phyloP scores from a whole-genome alignment of 2,888 invertebrate genomes.

The Odiellus spinosus region DNA sequence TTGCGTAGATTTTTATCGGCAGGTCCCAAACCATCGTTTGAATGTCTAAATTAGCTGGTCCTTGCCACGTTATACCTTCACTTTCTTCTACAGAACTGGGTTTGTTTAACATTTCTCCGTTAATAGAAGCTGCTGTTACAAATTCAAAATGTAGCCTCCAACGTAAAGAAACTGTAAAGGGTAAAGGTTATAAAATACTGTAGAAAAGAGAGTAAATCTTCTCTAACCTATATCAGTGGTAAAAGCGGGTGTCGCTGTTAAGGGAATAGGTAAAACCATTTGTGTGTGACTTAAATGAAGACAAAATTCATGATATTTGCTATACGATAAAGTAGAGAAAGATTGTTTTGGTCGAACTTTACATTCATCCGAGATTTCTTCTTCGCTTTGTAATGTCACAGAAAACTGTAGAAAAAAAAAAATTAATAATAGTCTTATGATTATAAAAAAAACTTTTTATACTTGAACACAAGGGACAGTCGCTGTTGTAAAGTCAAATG shows the following conservation, averaged over 20 bases:
- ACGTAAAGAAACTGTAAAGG: conserved; percentile 55
- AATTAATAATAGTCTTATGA: neutral
- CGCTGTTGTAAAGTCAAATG: conserved; percentile 80
- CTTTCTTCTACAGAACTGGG: conserved; percentile 40
- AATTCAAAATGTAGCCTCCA: conserved; percentile 98
- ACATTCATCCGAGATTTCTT: conserved; percentile 42
- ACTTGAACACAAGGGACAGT: conserved; percentile 83
- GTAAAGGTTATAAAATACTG: conserved; percentile 6
- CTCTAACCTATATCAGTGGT: conserved; percentile 60
- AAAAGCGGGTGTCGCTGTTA: conserved; percentile 92
- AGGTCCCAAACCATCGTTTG: conserved; percentile 99
- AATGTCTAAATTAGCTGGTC: conserved; percentile 68
- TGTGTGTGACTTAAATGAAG: conserved; percentile 66
- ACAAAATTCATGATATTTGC: conserved; percentile 83
- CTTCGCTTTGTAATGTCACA: conserved; percentile 90
- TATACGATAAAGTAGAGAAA: conserved; percentile 40
- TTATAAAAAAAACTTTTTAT: conserved; percentile 7
- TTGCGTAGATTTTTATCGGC: conserved; percentile 82
- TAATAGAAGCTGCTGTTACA: conserved; percentile 50
- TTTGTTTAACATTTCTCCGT: conserved; percentile 21
- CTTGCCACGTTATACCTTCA: conserved; percentile 50
- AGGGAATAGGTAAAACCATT: conserved; percentile 78
- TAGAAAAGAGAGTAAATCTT: neutral
- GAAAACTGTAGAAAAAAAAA: conserved; percentile 40
- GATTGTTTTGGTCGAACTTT: conserved; percentile 28